A percentile compares a stretch with the other conserved stretches of the same genome.
phyloP scores from a whole-genome alignment of 92 coral and sea anemone genomes.

The Pocillopora meandrina region DNA sequence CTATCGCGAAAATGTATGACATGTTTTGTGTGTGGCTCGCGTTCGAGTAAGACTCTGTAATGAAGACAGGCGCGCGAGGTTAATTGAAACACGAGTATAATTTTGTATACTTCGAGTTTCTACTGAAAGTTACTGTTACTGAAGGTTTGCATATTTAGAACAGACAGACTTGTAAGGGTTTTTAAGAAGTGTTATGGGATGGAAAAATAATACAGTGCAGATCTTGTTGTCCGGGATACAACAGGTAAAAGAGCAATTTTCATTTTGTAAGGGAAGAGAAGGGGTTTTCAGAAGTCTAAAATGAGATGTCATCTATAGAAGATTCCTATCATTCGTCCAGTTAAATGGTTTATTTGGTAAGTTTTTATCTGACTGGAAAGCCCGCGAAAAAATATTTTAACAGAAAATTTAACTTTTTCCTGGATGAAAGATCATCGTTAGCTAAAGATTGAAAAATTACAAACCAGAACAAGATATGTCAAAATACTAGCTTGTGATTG shows the following conservation, averaged over 20 bases:
- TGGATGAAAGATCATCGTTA: constrained; percentile 46
- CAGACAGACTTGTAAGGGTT: neutral
- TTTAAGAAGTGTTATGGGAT: neutral
- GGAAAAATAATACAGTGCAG: neutral
- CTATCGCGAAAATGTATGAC: neutral
- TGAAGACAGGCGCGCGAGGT: constrained; percentile 4
- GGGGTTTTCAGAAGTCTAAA: neutral
- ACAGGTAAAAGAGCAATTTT: constrained; percentile 1
- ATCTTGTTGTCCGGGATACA: constrained; percentile 28
- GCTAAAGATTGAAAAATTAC: constrained; percentile 72
- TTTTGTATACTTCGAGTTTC: neutral
- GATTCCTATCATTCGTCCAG: neutral
- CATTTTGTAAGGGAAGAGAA: neutral
- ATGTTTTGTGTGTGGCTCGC: constrained; percentile 13
- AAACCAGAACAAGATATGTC: constrained; percentile 60
- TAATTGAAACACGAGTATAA: neutral
- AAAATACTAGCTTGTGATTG: constrained; percentile 69
- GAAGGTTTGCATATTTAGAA: neutral
- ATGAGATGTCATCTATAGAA: too few relatives aligned
- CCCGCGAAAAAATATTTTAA: constrained; percentile 12
- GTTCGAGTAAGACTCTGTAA: constrained; percentile 45
- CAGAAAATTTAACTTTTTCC: constrained; percentile 9
- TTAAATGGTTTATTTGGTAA: neutral
- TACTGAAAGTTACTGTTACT: neutral
- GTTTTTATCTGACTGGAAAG: constrained; percentile 4